Conservation (phyloP, 2,888 invertebrate genomes). For the Bugula neritina region DNA sequence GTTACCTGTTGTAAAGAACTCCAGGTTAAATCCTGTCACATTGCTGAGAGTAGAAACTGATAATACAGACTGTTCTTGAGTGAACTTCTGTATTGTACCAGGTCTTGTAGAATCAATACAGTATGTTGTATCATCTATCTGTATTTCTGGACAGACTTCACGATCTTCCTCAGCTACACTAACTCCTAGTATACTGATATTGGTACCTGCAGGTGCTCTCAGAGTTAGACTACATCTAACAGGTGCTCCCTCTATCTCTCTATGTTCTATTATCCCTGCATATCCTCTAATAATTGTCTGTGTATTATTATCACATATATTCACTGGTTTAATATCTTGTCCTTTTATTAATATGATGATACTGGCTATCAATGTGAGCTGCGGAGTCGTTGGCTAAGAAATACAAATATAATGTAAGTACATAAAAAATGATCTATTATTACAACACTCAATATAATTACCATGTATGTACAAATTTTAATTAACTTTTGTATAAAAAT, state of each 20-base stretch:
- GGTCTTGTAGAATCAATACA: neutral
- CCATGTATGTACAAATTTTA: no score
- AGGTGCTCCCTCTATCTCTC: neutral
- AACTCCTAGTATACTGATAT: neutral
- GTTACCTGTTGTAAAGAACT: neutral
- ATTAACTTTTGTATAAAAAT: no score
- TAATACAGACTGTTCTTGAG: neutral
- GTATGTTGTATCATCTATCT: neutral
- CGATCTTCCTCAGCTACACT: neutral
- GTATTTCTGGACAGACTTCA: neutral
- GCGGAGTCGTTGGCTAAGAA: no score
- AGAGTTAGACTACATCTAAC: neutral
- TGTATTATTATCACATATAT: neutral
- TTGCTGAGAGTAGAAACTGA: neutral
- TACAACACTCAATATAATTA: no score
- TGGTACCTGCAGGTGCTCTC: neutral
- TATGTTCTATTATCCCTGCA: neutral
- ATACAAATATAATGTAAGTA: no score
- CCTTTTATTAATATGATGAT: no score
- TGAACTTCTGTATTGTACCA: neutral
- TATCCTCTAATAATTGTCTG: neutral
- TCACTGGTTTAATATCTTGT: neutral
- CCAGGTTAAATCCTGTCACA: neutral
- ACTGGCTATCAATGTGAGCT: no score
- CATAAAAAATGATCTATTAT: no score